Evolutionary conservation across 1,140 invertebrate species (phyloP).

Genomic region (Euura lappo): DNA sequence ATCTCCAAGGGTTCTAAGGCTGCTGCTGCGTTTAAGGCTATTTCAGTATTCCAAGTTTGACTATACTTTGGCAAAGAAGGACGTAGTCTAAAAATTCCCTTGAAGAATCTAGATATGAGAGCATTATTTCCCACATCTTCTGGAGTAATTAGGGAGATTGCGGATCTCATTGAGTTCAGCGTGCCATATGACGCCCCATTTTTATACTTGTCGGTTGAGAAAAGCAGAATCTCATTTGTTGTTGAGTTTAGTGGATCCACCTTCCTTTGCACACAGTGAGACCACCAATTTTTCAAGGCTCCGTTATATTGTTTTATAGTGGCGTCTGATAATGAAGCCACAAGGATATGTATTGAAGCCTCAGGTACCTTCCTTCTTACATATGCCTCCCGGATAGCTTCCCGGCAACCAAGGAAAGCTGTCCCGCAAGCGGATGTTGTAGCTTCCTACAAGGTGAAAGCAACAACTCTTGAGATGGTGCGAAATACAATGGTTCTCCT

Average conservation of each 20-base stretch:
- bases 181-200: conserved; percentile 34
- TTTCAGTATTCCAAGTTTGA: conserved; percentile 32
- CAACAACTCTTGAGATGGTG: no score
- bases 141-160: conserved; percentile 25
- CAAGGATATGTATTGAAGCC: conserved; percentile 16
- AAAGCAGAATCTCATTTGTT: conserved; percentile 16
- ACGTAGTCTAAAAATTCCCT: conserved; percentile 31
- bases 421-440: conserved; percentile 20
- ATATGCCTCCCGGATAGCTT: conserved; percentile 27
- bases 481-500: no score
- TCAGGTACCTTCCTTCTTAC: conserved; percentile 18
- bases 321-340: conserved; percentile 35
- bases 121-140: conserved; percentile 20
- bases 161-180: conserved; percentile 30
- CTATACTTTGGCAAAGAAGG: conserved; percentile 34
- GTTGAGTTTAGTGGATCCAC: conserved; percentile 12
- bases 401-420: conserved; percentile 27
- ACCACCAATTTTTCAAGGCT: conserved; percentile 28
- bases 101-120: conserved; percentile 35
- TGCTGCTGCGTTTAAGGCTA: conserved; percentile 14
- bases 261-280: conserved; percentile 22
- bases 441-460: conserved; percentile 22
- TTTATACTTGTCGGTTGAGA: conserved; percentile 25
- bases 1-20: background rate
- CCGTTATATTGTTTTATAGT: conserved; percentile 40